Conservation (phyloP, 2,888 invertebrate species). For the Chymomyza amoena region DNA sequence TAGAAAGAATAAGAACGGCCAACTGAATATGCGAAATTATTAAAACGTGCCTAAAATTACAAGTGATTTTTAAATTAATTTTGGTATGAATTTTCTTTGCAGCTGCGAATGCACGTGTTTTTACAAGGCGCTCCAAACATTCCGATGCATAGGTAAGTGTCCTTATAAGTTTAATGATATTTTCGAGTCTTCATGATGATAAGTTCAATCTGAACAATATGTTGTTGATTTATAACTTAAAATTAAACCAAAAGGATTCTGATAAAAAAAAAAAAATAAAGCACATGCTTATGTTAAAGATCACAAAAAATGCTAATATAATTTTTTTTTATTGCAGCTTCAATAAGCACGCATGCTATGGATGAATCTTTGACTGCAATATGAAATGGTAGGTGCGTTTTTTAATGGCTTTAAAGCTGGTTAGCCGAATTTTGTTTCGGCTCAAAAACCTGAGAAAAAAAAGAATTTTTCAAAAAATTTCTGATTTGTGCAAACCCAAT, state of each 20-base stretch:
- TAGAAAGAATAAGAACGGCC: conserved; percentile 76
- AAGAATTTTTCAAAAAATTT: no score
- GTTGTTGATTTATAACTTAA: conserved; percentile 61
- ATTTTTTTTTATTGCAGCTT: no score
- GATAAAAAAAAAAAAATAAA: conserved; percentile 26
- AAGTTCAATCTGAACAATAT: conserved; percentile 60
- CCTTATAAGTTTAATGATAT: neutral
- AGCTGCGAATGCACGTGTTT: conserved; percentile 12
- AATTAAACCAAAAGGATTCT: conserved; percentile 70
- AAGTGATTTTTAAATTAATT: neutral
- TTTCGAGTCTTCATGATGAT: conserved; percentile 49
- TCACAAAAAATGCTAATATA: no score
- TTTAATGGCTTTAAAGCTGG: no score
- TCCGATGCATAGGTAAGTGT: neutral
- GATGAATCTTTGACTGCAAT: no score
- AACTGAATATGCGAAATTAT: conserved; percentile 54
- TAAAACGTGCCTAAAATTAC: neutral
- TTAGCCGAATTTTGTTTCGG: no score
- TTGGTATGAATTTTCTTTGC: neutral
- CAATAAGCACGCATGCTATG: no score
- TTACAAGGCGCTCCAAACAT: neutral
- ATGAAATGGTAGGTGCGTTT: no score
- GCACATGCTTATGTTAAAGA: no score
- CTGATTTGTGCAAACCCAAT: no score
- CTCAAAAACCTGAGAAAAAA: no score